These are phyloP conservation scores for Hipposideros larvatus DNA, from an alignment of 2,797 vertebrate species.

Conservation along the genomic window DNA sequence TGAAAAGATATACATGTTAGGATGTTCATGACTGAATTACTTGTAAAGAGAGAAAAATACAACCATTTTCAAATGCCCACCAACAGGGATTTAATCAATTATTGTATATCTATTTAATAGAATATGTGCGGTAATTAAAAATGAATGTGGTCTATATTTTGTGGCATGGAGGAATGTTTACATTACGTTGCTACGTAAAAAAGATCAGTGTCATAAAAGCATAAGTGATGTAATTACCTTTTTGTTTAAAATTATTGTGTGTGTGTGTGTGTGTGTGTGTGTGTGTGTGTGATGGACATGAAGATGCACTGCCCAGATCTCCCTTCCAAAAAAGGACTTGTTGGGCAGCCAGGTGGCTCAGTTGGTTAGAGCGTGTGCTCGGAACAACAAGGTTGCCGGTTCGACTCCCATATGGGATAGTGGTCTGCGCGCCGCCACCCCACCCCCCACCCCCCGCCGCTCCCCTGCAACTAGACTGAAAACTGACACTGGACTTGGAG, in stretches of 20 bases:
- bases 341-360: neutral
- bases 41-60: neutral
- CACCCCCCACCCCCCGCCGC: too few relatives aligned
- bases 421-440: too few relatives aligned
- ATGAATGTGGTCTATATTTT: neutral
- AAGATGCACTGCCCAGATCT: neutral
- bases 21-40: neutral
- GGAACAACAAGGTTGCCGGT: too few relatives aligned
- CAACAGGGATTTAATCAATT: neutral
- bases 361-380: too few relatives aligned
- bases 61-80: conserved; percentile 19
- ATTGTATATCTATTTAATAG: neutral
- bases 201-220: neutral
- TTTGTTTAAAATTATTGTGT: conserved; percentile 1
- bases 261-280: too few relatives aligned
- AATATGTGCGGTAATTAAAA: neutral
- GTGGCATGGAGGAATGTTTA: neutral
- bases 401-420: too few relatives aligned
- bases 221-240: neutral
- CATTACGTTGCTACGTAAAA: neutral
- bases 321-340: neutral
- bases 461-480: too few relatives aligned
- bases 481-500: too few relatives aligned
- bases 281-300: neutral
- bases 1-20: conserved; percentile 12